phyloP scores from a whole-genome alignment of 2,797 vertebrate species.

The Hoplostethus atlanticus region DNA sequence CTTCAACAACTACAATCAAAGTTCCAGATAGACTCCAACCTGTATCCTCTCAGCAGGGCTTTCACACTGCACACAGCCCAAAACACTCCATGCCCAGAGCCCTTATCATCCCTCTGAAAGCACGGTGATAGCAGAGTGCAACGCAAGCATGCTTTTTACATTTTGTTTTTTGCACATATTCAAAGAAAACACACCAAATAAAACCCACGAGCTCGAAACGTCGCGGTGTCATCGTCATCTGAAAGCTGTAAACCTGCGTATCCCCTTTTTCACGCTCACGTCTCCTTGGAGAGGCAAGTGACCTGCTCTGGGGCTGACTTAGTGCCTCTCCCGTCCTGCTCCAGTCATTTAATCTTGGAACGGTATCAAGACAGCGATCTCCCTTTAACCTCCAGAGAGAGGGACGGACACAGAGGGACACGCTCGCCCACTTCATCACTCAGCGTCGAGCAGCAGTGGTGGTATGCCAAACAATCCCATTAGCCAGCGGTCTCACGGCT shows the following conservation, averaged over 20 bases:
- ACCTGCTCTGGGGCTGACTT: slow-evolving; percentile 54
- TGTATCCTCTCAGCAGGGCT: neutral
- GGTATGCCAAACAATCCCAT: slow-evolving; percentile 84
- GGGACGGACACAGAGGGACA: slow-evolving; percentile 73
- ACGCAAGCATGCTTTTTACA: too few relatives aligned
- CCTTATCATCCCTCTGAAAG: too few relatives aligned
- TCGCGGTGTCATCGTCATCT: slow-evolving; percentile 36
- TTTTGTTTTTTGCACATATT: too few relatives aligned
- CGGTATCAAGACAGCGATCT: slow-evolving; percentile 77
- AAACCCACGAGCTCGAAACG: slow-evolving; percentile 21
- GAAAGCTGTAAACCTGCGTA: slow-evolving; percentile 35
- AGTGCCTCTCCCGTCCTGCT: slow-evolving; percentile 59
- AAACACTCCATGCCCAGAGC: neutral
- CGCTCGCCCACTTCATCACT: slow-evolving; percentile 76
- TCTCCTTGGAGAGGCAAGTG: slow-evolving; percentile 67
- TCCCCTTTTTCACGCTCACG: slow-evolving; percentile 39
- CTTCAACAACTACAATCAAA: neutral
- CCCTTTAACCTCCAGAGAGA: slow-evolving; percentile 77
- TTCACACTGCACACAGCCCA: neutral
- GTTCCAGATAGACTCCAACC: neutral
- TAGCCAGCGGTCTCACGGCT: slow-evolving; percentile 62
- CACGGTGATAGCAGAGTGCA: too few relatives aligned
- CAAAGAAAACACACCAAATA: slow-evolving; percentile 41
- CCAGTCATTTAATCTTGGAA: slow-evolving; percentile 83
- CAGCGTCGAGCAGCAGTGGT: slow-evolving; percentile 60